phyloP scores from a whole-genome alignment of 2,113 vertebrate genomes.

The Eulacestoma nigropectus region DNA sequence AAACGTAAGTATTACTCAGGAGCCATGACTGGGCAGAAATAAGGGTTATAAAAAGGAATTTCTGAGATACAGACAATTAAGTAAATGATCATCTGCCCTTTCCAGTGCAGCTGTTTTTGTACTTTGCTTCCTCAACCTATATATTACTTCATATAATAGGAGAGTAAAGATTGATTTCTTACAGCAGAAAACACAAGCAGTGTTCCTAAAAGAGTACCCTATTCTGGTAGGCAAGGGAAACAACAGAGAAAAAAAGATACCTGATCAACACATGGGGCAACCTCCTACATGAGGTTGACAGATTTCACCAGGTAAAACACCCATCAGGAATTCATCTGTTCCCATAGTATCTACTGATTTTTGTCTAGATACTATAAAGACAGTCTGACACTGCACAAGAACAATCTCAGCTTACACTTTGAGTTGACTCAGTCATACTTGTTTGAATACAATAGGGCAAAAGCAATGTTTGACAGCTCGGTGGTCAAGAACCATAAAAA shows the following conservation, averaged over 20 bases:
- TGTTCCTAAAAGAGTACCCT: neutral
- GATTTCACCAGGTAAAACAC: neutral
- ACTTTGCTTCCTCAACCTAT: neutral
- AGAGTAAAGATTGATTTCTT: neutral
- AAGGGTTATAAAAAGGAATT: neutral
- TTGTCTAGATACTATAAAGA: neutral
- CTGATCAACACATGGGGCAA: neutral
- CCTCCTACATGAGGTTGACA: neutral
- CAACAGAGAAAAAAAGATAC: neutral
- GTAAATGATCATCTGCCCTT: neutral
- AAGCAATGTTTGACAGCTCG: neutral
- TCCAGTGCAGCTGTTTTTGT: neutral
- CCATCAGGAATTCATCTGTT: neutral
- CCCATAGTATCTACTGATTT: neutral
- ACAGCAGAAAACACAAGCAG: neutral
- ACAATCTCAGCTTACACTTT: neutral
- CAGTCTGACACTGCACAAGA: neutral
- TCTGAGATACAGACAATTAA: neutral
- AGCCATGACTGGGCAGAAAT: neutral
- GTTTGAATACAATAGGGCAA: neutral
- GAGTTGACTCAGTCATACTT: neutral
- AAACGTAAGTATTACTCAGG: neutral
- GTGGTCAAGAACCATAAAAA: neutral
- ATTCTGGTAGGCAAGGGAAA: neutral
- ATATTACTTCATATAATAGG: neutral